Conservation (phyloP, 1,140 invertebrate species). For the Chionoecetes opilio region DNA sequence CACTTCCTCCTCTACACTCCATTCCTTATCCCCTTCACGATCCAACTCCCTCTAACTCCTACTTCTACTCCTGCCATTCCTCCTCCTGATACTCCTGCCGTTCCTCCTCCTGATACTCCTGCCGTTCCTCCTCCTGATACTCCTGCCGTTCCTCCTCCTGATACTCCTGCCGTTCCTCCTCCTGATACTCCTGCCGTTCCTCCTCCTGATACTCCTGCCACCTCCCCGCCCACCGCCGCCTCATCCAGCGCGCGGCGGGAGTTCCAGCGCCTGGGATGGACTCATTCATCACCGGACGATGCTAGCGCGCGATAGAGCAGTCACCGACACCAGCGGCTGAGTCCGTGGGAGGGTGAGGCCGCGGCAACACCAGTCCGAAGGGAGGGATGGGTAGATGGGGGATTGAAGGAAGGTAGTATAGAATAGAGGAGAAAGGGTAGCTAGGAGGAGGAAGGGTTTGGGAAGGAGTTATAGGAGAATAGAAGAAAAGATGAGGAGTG, state of each 20-base stretch:
- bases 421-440: too few relatives aligned
- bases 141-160: too few relatives aligned
- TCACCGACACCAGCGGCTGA: not conserved
- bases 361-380: not conserved
- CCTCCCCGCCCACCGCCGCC: not conserved
- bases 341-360: not conserved
- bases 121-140: too few relatives aligned
- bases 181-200: not conserved
- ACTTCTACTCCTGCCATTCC: too few relatives aligned
- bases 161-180: not conserved
- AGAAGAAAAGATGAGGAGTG: too few relatives aligned
- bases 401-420: not conserved
- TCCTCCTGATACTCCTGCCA: not conserved
- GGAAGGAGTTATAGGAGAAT: too few relatives aligned
- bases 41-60: too few relatives aligned
- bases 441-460: too few relatives aligned
- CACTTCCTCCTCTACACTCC: not conserved
- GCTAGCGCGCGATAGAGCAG: constrained; percentile 3
- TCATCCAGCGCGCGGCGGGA: constrained; percentile 2
- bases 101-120: too few relatives aligned
- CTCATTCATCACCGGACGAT: constrained; percentile 27
- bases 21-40: not conserved
- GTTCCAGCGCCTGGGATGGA: not conserved
- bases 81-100: too few relatives aligned
- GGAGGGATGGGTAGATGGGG: not conserved